These are phyloP conservation scores for Asteroscopus sphinx DNA, from an alignment of 2,888 invertebrate genomes.

Conservation along the genomic window DNA sequence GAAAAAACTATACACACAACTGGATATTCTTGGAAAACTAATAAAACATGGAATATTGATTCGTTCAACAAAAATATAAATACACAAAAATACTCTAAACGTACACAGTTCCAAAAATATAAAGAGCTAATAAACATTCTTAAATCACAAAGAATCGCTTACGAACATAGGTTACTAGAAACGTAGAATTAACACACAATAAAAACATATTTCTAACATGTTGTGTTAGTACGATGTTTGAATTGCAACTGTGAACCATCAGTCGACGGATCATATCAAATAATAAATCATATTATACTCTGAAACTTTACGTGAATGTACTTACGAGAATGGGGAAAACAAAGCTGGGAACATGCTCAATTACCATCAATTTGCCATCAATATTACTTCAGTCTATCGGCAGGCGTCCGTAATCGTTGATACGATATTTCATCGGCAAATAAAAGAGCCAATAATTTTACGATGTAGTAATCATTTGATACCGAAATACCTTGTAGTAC, in stretches of 20 bases:
- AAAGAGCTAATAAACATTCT: constrained; percentile 48
- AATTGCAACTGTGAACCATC: constrained; percentile 52
- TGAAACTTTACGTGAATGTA: constrained; percentile 47
- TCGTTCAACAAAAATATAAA: constrained; percentile 43
- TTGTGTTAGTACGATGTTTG: constrained; percentile 25
- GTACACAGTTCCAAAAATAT: constrained; percentile 43
- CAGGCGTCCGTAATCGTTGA: constrained; percentile 44
- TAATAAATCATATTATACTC: constrained; percentile 56
- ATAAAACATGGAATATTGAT: constrained; percentile 39
- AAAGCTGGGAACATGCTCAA: constrained; percentile 40
- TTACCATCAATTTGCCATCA: constrained; percentile 54
- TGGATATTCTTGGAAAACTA: constrained; percentile 43
- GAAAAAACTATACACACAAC: constrained; percentile 16
- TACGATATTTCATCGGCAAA: constrained; percentile 40
- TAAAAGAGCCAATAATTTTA: constrained; percentile 50
- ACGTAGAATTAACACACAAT: constrained; percentile 61
- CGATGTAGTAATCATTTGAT: constrained; percentile 52
- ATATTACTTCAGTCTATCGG: constrained; percentile 53
- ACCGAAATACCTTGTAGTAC: constrained; percentile 47
- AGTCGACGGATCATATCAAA: constrained; percentile 60
- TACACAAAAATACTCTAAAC: constrained; percentile 47
- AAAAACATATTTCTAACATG: constrained; percentile 60
- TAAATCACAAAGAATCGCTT: constrained; percentile 47
- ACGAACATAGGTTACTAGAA: constrained; percentile 35
- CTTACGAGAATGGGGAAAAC: constrained; percentile 43